These are phyloP conservation scores for Palythoa caribaeorum DNA, from an alignment of 92 coral and sea anemone genomes.

Conservation along the genomic window DNA sequence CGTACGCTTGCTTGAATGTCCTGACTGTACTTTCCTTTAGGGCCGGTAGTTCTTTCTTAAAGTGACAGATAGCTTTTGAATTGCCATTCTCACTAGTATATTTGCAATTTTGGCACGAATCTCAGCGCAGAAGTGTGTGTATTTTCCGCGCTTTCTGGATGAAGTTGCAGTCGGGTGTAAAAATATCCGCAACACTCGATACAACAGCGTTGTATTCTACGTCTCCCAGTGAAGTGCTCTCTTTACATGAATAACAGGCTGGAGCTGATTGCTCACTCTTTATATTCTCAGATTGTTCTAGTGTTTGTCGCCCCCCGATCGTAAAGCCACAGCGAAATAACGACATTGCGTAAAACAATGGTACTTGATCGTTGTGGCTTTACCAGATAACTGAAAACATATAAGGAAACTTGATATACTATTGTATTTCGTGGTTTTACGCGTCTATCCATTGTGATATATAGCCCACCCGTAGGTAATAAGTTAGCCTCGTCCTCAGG, in stretches of 20 bases:
- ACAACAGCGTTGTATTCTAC: constrained; percentile 63
- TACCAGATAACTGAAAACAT: constrained; percentile 42
- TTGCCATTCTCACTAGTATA: too few species aligned
- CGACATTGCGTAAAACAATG: constrained; percentile 57
- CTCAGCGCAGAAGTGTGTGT: constrained; percentile 58
- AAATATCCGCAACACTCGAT: constrained; percentile 60
- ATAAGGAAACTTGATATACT: background rate
- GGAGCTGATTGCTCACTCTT: constrained; percentile 56
- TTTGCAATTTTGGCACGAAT: too few species aligned
- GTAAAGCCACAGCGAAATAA: constrained; percentile 60
- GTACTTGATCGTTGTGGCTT: constrained; percentile 57
- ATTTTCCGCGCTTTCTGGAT: constrained; percentile 56
- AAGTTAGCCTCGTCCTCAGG: too few species aligned
- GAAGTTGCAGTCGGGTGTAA: constrained; percentile 58
- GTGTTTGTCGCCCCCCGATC: constrained; percentile 55
- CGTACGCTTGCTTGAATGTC: too few species aligned
- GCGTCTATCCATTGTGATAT: background rate
- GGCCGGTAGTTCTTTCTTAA: too few species aligned
- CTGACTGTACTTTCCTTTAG: too few species aligned
- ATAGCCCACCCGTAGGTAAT: too few species aligned
- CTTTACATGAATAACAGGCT: constrained; percentile 61
- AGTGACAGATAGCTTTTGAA: too few species aligned
- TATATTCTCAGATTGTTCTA: constrained; percentile 63
- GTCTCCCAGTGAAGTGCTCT: constrained; percentile 64
- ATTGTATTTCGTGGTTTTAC: background rate